Percentiles rank a stretch among this genome's conserved stretches.
Evolutionary conservation across 2,888 invertebrate species (phyloP).

Genomic region (Eudasyphora cyanicolor): DNA sequence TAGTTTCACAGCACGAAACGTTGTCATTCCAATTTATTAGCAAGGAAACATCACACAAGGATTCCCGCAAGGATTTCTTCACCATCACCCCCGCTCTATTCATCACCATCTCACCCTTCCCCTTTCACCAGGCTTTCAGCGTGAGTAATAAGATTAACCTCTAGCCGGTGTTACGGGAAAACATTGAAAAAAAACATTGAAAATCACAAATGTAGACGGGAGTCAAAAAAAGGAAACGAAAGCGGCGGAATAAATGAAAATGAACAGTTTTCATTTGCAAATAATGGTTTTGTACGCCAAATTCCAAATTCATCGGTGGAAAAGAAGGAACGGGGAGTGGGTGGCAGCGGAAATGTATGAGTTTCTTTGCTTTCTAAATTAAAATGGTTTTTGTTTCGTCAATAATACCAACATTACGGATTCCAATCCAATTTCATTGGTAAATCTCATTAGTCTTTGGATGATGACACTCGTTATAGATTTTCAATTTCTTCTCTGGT

Average conservation of each 20-base stretch:
- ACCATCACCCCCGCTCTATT: not conserved
- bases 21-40: conserved; percentile 37
- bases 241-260: not conserved
- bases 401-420: conserved; percentile 6
- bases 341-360: not conserved
- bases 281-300: not conserved
- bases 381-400: conserved; percentile 9
- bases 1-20: conserved; percentile 33
- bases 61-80: not conserved
- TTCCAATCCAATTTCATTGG: conserved; percentile 7
- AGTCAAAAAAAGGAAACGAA: no score
- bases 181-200: not conserved
- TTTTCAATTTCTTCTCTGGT: not conserved
- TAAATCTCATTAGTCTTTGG: conserved; percentile 22
- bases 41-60: conserved; percentile 4
- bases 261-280: not conserved
- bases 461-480: not conserved
- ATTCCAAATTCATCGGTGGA: no score
- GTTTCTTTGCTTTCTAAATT: not conserved
- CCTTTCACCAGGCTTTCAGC: not conserved
- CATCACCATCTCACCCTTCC: not conserved
- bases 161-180: no score
- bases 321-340: no score
- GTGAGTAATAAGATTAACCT: no score
- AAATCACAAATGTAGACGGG: not conserved